A percentile compares a stretch with the other conserved stretches of the same genome.
Evolutionary conservation across 2,888 invertebrate species (phyloP).

Genomic region (Seira musarum): DNA sequence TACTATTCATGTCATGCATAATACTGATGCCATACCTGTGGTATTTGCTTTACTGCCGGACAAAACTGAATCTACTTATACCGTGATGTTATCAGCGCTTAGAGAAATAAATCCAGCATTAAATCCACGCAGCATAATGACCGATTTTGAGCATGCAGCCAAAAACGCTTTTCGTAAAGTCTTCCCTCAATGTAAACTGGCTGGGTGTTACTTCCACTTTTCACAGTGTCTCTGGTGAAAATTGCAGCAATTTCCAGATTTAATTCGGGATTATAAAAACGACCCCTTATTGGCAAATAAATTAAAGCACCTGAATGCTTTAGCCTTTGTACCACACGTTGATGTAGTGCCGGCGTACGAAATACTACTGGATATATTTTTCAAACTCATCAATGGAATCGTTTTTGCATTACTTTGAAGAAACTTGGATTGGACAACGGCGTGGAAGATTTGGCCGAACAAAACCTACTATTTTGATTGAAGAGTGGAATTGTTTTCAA

Average conservation of each 20-base stretch:
- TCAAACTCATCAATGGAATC: not conserved
- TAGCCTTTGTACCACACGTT: constrained; percentile 1
- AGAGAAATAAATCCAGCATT: not conserved
- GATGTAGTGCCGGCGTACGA: not conserved
- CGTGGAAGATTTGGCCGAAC: not conserved
- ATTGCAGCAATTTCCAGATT: not conserved
- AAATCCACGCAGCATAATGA: constrained; percentile 1
- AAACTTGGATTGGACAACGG: constrained; percentile 5
- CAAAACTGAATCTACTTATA: not conserved
- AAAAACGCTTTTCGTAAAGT: not conserved
- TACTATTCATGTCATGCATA: too few relatives aligned
- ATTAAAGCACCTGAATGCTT: not conserved
- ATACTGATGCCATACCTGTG: not conserved
- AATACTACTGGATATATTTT: not conserved
- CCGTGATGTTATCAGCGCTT: not conserved
- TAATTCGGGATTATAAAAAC: not conserved
- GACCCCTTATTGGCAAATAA: constrained; percentile 4
- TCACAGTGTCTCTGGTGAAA: constrained; percentile 20
- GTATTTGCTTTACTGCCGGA: constrained; percentile 15
- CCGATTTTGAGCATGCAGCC: constrained; percentile 22
- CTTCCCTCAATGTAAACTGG: not conserved
- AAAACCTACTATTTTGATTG: not conserved
- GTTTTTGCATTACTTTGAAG: constrained; percentile 10
- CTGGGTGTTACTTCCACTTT: constrained; percentile 33
- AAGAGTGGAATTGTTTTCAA: constrained; percentile 24